phyloP scores from a whole-genome alignment of 23 tunicate genomes.

The Trididemnum miniatum region DNA sequence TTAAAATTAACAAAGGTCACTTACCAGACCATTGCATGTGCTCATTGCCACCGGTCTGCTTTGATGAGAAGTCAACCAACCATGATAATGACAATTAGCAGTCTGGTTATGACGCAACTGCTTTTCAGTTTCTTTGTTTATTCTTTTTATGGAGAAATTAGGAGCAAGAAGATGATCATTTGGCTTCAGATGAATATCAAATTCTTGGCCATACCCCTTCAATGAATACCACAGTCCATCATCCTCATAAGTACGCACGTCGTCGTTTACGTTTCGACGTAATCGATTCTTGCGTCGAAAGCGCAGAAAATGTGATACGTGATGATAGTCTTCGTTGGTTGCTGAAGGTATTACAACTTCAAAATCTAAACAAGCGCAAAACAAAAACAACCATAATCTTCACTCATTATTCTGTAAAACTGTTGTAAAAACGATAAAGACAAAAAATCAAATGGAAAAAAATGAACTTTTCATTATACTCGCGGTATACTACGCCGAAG shows the following conservation, averaged over 20 bases:
- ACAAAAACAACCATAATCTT: too few relatives aligned
- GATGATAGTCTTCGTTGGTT: conserved; percentile 11
- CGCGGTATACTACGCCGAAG: too few relatives aligned
- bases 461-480: too few relatives aligned
- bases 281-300: conserved; percentile 27
- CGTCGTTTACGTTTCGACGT: conserved; percentile 22
- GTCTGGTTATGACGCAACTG: conserved; percentile 12
- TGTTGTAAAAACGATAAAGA: too few relatives aligned
- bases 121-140: conserved; percentile 35
- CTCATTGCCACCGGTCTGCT: conserved; percentile 52
- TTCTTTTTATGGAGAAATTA: conserved; percentile 39
- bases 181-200: conserved; percentile 46
- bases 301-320: conserved; percentile 44
- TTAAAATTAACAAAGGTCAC: conserved; percentile 1
- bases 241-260: not conserved
- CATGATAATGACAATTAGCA: conserved; percentile 67
- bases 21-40: conserved; percentile 83
- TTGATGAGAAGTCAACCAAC: conserved; percentile 60
- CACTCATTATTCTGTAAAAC: too few relatives aligned
- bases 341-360: conserved; percentile 43
- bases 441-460: too few relatives aligned
- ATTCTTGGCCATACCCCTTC: conserved; percentile 43
- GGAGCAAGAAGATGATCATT: conserved; percentile 49
- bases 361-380: conserved; percentile 58
- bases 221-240: conserved; percentile 28